Percentiles rank a stretch among this genome's conserved stretches.
Conservation (phyloP, 2,888 invertebrate species). For the Xylocampa areola region DNA sequence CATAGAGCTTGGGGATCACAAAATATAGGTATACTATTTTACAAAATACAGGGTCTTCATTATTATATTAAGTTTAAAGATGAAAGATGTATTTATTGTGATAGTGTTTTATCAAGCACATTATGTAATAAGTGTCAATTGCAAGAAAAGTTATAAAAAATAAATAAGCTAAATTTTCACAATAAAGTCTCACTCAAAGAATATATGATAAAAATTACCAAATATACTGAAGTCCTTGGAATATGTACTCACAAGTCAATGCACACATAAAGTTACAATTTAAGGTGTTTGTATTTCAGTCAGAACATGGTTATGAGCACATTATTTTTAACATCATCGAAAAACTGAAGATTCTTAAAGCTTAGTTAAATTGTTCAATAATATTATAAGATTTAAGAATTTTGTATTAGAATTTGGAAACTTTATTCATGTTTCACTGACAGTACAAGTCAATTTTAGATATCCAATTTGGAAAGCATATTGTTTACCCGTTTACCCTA, state of each 20-base stretch:
- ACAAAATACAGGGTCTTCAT: no score
- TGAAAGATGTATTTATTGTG: no score
- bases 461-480: slow-evolving; percentile 31
- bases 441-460: slow-evolving; percentile 24
- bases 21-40: no score
- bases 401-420: slow-evolving; percentile 34
- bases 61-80: no score
- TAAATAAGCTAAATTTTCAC: no score
- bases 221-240: slow-evolving; percentile 36
- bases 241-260: slow-evolving; percentile 32
- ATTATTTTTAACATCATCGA: slow-evolving; percentile 9
- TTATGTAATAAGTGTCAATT: slow-evolving; percentile 42
- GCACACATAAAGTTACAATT: slow-evolving; percentile 30
- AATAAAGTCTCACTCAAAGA: no score
- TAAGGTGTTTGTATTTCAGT: slow-evolving; percentile 29
- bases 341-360: neutral
- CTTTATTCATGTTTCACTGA: slow-evolving; percentile 21
- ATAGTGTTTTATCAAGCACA: slow-evolving; percentile 14
- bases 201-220: slow-evolving; percentile 27
- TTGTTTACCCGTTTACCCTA: slow-evolving; percentile 14
- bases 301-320: slow-evolving; percentile 41
- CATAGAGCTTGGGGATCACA: no score
- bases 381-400: slow-evolving; percentile 16
- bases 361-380: slow-evolving; percentile 1
- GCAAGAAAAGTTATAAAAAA: slow-evolving; percentile 6